Percentiles rank a stretch among this genome's conserved stretches.
Evolutionary conservation across 2,113 vertebrate genomes (phyloP).

Genomic region (Phasianus colchicus): DNA sequence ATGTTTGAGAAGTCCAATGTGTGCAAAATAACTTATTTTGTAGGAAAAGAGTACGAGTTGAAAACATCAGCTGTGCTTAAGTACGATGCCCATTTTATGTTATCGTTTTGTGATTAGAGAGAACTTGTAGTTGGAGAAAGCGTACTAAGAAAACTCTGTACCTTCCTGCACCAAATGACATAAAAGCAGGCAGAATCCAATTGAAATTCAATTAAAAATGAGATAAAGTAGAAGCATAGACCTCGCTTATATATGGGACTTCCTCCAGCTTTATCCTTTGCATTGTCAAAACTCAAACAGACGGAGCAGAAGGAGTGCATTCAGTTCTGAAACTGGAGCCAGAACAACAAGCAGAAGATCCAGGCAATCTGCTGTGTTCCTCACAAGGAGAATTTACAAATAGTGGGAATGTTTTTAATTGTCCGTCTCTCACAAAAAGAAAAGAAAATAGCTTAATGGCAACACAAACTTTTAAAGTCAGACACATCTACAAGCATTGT

Average conservation of each 20-base stretch:
- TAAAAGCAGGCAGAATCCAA: conserved; percentile 46
- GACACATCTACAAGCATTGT: background rate
- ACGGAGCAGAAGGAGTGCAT: conserved; percentile 84
- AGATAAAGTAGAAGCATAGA: conserved; percentile 70
- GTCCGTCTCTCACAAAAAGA: conserved; percentile 72
- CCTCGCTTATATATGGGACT: conserved; percentile 71
- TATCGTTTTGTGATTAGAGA: background rate
- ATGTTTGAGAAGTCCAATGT: background rate
- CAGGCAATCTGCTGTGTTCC: conserved; percentile 84
- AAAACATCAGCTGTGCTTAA: conserved; percentile 62
- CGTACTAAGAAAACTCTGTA: conserved; percentile 13
- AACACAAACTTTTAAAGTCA: conserved; percentile 52
- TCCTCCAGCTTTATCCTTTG: conserved; percentile 80
- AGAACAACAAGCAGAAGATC: conserved; percentile 82
- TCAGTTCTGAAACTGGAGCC: conserved; percentile 84
- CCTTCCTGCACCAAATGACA: conserved; percentile 5
- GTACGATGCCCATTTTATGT: conserved; percentile 24
- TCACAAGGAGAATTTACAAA: conserved; percentile 81
- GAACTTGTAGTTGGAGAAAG: background rate
- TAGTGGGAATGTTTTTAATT: conserved; percentile 76
- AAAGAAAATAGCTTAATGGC: conserved; percentile 63
- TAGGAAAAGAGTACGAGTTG: background rate
- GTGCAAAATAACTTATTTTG: conserved; percentile 53
- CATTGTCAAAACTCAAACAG: conserved; percentile 85
- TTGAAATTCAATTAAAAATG: conserved; percentile 65